Evolutionary conservation across 2,888 invertebrate genomes (phyloP), one percentile per base, ranked within the genome.

Genomic region (Pecten maximus): DNA sequence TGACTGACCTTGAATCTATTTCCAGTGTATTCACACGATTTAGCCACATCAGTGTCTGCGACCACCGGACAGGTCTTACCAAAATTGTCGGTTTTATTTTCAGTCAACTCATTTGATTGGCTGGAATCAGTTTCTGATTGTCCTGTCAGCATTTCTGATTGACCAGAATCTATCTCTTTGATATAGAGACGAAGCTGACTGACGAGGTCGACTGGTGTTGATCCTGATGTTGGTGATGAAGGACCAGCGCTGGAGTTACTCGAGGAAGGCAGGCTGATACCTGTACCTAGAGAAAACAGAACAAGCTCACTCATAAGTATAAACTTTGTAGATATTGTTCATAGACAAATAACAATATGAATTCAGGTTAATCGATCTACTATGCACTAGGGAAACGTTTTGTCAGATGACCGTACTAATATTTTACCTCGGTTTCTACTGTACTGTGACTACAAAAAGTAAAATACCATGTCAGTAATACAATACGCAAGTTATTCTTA

Each of bases 211-310:
- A 94, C 93, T 6, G 95, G 95, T 19, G 94, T 94, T 15, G 94
- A 93, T 44, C 93, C 93, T 16, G 94, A 93, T 0, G 93, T 94
- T 1, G 98, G 98, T 0, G 98, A 98, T 0, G 98, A 98, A 0
- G 98, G 98, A 12, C 98, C 98, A 92, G 97, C 97, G 92, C 97
- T 97, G 0, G 98, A 98, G 90, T 98, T 97, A 89, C 98, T 98
- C 90, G 98, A 98, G 0, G 98, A 98, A 10, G 93, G 94, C 40
- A 93, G 88, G 60, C 94, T 94, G 35, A 50, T 89, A 74, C 89
- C 89, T 89, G 35, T 74, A 23, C 44, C 35, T 39, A 19, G 74
- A 40, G 90, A 35, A 48, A 74, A 88, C 19, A 44, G 50, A 74
- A 54, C 40, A 12, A 50, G 54, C 12, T 88, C 88, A 60, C 48